Evolutionary conservation across 2,888 invertebrate genomes (phyloP), one percentile per base, ranked within the genome.

Genomic region (Dryocosmus kuriphilus): DNA sequence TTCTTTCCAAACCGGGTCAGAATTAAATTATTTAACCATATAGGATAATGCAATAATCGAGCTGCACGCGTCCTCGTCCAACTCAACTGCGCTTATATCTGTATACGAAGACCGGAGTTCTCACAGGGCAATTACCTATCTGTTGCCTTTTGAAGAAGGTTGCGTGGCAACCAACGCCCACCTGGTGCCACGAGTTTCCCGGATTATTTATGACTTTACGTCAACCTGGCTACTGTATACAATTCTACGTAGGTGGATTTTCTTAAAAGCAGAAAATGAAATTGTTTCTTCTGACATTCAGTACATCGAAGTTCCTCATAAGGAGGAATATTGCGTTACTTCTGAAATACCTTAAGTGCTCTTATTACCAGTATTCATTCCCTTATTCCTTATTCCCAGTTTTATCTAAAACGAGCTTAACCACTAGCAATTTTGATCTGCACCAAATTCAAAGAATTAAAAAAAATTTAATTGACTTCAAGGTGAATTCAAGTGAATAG

Each of bases 131-230:
- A 46, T 46, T 67, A 67, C 38, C 22, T 41, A 38, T 67, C 30
- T n/a, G 62, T 67, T 22, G 55, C 80, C 79, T 80, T 57, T 77
- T 75, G 82, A 82, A 77, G 80, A 82, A 80, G 84, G 89, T 88
- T 86, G 88, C 88, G 78, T 85, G 85, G 89, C 88, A 88, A 89
- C 88, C 81, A 77, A 85, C 89, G 85, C 89, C 89, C 88, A 88
- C 89, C 77, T 77, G 77, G 65, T 82, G 86, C 85, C 87, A 88
- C 87, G 87, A 84, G 89, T 80, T 80, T n/a, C 46, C 38, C 74
- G 71, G 77, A 76, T 62, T 81, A 74, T 83, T 79, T 79, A 78
- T 78, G 82, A 46, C 41, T 65, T 24, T 46, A 76, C 76, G 79
- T 71, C 77, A 81, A 79, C 51, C 24, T 8, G 38, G 27, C 38